Base-by-base conservation (phyloP, 2,113 vertebrate genomes). In the Maccullochella peelii region DNA sequence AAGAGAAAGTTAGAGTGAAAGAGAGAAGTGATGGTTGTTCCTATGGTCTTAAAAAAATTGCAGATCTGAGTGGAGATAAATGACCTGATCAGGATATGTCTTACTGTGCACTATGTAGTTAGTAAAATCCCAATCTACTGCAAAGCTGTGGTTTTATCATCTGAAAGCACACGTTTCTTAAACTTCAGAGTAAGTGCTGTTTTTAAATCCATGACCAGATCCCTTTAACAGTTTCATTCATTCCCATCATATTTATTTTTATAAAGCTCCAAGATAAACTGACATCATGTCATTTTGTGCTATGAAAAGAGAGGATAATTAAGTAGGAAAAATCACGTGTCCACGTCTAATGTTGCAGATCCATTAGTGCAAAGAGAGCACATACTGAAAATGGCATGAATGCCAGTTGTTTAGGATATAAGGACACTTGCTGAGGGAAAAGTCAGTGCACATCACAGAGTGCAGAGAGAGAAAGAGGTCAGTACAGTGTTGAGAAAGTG, bases 381-480 rank as follows among this genome's bases (percentile, higher is more conserved):
- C 18, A 42, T 30, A 52, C 8, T 77, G 42, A 80, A 78, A 77
- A 78, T 50, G 40, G 67, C 8, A 27, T 27, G 59, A 79, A 74
- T 71, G 78, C 33, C 44, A 50, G 58, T 82, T 72, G 65, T 88
- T 79, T 52, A 63, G 77, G 66, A 67, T 79, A 62, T 69, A 27
- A 57, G 33, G 62, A 82, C 73, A 27, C 38, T 73, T 33, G 52
- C 8, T 75, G 74, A 59, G 33, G 59, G 72, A 83, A 86, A 83
- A 83, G 76, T 85, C 83, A 84, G 83, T 58, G 58, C 59, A 49
- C 30, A 66, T 80, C 73, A 61, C 71, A n/a, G 77, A 75, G 27
- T 16, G 25, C 36, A 62, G 69, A 71, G 11, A 30, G 44, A 70
- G 36, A 75, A 33, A 54, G 21, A 75, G 49, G 33, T 62, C 50